Evolutionary conservation across 2,113 vertebrate species (phyloP), one percentile per base, ranked within the genome.

Genomic region (Rhegmatorhina hoffmannsi): DNA sequence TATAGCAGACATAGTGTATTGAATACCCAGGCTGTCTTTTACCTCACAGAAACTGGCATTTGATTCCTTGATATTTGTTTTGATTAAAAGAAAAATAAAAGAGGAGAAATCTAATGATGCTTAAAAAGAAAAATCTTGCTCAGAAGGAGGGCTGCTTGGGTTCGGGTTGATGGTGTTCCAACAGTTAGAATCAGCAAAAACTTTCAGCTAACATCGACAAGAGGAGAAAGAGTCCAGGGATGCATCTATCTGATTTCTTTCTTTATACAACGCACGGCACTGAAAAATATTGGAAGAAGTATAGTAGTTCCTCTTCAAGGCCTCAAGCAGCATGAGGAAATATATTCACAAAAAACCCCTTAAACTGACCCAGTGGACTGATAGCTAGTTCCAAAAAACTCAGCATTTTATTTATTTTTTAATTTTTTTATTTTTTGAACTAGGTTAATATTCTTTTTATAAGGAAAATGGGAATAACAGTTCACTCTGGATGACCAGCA

Each of bases 391-490:
- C 90, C 90, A 88, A 94, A 87, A 94, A 92, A 76, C 33, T 88
- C 90, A 95, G 82, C 70, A 25, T 62, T 15, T 75, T 31, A 64
- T 76, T 67, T 63, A 49, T 17, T 17, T 62, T 62, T 34, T 69
- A 38, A 15, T 69, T 76, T 67, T 63, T 49, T 31, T 68, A 36
- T 55, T 56, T 38, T 31, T 62, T 91, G 72, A n/a, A 68, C 59
- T 67, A 28, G 38, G 56, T 78, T 91, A 94, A 91, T 87, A 95
- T 89, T 92, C 55, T 90, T 94, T 95, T 95, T 90, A 95, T 80
- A 97, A 78, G 93, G 60, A 93, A 76, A 93, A 94, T 87, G 92
- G 94, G 90, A 95, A 93, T 96, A 93, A 40, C 58, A 85, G 85
- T 75, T 92, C 88, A 53, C 60, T 94, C 40, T 81, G 90, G 68